phyloP scores from a whole-genome alignment of 2,888 invertebrate species.

The Melolontha melolontha region DNA sequence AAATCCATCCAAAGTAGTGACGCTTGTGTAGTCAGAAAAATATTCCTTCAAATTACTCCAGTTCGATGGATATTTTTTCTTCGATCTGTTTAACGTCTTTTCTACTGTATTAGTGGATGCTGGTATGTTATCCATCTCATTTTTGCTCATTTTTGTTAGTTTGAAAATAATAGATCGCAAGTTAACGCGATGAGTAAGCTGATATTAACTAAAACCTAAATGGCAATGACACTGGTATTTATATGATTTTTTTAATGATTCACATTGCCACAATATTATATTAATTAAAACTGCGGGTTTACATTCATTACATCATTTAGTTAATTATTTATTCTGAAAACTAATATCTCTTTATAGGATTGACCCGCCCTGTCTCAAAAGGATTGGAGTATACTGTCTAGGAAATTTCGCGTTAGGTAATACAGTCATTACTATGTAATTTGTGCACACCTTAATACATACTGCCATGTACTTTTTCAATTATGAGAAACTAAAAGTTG shows the following conservation, averaged over 20 bases:
- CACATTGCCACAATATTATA: background rate
- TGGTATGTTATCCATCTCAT: background rate
- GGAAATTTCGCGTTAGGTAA: background rate
- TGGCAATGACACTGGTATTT: background rate
- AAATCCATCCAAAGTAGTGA: slow-evolving; percentile 50
- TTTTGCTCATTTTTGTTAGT: background rate
- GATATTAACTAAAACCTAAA: background rate
- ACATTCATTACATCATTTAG: slow-evolving; percentile 1
- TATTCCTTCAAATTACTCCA: slow-evolving; percentile 42
- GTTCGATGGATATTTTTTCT: slow-evolving; percentile 48
- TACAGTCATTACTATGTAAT: background rate
- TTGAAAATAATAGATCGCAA: too few species aligned
- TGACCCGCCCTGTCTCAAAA: slow-evolving; percentile 10
- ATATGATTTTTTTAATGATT: slow-evolving; percentile 1
- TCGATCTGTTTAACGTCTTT: slow-evolving; percentile 30
- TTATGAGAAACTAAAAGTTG: too few species aligned
- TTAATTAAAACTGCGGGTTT: background rate
- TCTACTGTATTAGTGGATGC: background rate
- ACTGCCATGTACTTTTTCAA: too few species aligned
- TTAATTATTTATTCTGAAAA: too few species aligned
- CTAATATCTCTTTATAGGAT: too few species aligned
- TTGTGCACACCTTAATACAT: too few species aligned
- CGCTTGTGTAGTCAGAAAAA: slow-evolving; percentile 42
- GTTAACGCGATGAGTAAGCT: too few species aligned
- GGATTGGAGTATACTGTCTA: background rate